These are phyloP conservation scores for Ditylenchus weischeri DNA, from an alignment of 2,888 invertebrate genomes.

Conservation along the genomic window DNA sequence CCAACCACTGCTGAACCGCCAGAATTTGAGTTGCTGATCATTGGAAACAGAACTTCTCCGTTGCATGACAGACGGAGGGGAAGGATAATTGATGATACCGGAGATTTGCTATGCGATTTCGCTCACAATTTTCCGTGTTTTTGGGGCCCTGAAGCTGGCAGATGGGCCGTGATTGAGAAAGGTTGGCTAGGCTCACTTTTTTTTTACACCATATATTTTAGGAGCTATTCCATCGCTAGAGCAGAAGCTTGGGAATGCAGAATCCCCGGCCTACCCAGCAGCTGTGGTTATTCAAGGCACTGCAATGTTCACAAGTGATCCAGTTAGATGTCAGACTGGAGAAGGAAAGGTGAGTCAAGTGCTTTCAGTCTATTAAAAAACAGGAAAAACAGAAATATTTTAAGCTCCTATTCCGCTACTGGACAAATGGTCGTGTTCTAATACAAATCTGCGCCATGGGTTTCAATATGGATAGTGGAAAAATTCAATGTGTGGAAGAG, in stretches of 20 bases:
- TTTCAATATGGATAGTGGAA: conserved; percentile 35
- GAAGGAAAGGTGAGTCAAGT: conserved; percentile 42
- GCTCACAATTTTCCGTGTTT: conserved; percentile 51
- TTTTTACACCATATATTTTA: conserved; percentile 17
- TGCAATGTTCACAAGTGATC: conserved; percentile 53
- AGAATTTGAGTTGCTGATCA: conserved; percentile 47
- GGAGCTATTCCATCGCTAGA: conserved; percentile 55
- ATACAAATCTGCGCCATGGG: conserved; percentile 56
- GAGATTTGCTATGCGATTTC: conserved; percentile 53
- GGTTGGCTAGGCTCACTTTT: conserved; percentile 27
- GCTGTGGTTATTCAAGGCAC: conserved; percentile 54
- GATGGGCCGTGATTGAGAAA: conserved; percentile 53
- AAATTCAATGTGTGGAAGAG: conserved; percentile 37
- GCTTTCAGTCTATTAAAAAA: neutral
- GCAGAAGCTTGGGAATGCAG: conserved; percentile 29
- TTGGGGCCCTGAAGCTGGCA: conserved; percentile 55
- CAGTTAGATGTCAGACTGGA: conserved; percentile 53
- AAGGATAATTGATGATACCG: conserved; percentile 44
- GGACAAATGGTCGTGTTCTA: conserved; percentile 52
- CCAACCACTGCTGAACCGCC: conserved; percentile 8
- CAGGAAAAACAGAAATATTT: conserved; percentile 6
- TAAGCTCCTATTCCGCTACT: conserved; percentile 53
- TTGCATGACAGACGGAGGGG: conserved; percentile 45
- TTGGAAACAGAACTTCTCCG: conserved; percentile 50
- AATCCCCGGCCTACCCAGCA: conserved; percentile 51